Percentiles rank a stretch among this genome's conserved stretches.
Evolutionary conservation across 2,888 invertebrate species (phyloP).

Genomic region (Sthenelais limicola): DNA sequence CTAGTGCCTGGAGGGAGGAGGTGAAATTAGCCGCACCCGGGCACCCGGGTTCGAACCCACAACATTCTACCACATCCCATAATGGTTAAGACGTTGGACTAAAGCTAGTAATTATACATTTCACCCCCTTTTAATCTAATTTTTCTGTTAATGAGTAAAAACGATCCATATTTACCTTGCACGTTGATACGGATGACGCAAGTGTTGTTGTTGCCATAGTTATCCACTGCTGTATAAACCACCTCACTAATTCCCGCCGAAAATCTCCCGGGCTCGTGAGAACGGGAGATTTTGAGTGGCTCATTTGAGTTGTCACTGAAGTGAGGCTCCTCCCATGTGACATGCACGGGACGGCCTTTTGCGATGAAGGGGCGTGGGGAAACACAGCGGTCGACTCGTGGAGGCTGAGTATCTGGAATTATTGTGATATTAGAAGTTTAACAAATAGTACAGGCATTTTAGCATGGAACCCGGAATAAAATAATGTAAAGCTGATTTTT

Average conservation of each 20-base stretch:
- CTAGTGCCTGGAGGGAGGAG: no score
- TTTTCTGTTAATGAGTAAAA: not conserved
- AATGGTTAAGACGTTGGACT: not conserved
- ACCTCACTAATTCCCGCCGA: conserved; percentile 77
- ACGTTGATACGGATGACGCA: conserved; percentile 78
- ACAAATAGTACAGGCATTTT: no score
- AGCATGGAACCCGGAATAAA: no score
- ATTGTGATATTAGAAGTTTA: no score
- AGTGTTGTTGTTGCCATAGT: conserved; percentile 77
- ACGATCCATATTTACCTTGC: conserved; percentile 58
- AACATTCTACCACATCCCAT: not conserved
- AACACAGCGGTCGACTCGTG: conserved; percentile 75
- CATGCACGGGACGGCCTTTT: conserved; percentile 40
- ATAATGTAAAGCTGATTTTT: no score
- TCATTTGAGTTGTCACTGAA: conserved; percentile 77
- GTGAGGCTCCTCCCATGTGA: conserved; percentile 77
- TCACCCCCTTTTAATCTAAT: not conserved
- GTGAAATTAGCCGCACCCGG: no score
- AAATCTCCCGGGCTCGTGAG: conserved; percentile 73
- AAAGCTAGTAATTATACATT: not conserved
- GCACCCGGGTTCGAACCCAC: no score
- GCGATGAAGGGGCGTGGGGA: conserved; percentile 76
- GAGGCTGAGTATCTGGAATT: conserved; percentile 76
- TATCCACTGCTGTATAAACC: conserved; percentile 78
- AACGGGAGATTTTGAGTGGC: conserved; percentile 62